These are phyloP conservation scores for Chrysopilus asiliformis DNA, from an alignment of 2,888 invertebrate genomes.

Conservation along the genomic window DNA sequence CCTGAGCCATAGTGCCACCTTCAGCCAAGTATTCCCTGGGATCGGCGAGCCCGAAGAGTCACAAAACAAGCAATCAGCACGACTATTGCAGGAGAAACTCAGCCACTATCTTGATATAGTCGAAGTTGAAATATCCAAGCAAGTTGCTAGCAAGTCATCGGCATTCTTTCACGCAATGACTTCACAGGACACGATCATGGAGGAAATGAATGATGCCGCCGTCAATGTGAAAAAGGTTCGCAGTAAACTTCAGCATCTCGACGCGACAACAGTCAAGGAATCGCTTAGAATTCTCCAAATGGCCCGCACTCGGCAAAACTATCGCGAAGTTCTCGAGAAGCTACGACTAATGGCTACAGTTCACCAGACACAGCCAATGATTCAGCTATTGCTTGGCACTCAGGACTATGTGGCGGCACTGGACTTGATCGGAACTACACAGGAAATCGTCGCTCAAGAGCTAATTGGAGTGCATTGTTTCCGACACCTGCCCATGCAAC, in stretches of 20 bases:
- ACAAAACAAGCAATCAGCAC: conserved; percentile 38
- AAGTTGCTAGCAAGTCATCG: conserved; percentile 82
- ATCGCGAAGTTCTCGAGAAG: conserved; percentile 52
- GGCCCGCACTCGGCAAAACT: conserved; percentile 51
- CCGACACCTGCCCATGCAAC: conserved; percentile 87
- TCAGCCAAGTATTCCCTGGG: conserved; percentile 71
- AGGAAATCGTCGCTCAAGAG: conserved; percentile 82
- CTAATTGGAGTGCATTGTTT: conserved; percentile 89
- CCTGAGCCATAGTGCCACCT: conserved; percentile 66
- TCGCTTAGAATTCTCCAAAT: conserved; percentile 65
- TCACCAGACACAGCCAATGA: conserved; percentile 94
- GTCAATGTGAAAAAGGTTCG: conserved; percentile 60
- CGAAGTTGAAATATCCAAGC: conserved; percentile 84
- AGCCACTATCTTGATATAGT: conserved; percentile 91
- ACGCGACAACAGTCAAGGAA: conserved; percentile 63
- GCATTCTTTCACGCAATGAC: conserved; percentile 98
- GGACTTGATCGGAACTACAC: conserved; percentile 91
- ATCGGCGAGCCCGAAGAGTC: conserved; percentile 34
- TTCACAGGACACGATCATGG: conserved; percentile 94
- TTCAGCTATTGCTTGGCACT: conserved; percentile 84
- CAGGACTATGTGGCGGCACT: conserved; percentile 96
- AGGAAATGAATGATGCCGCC: conserved; percentile 76
- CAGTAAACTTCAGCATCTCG: conserved; percentile 61
- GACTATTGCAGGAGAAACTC: conserved; percentile 74
- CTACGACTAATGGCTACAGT: conserved; percentile 88